phyloP scores from a whole-genome alignment of 1,140 invertebrate species.

The Aphaenogaster floridana region DNA sequence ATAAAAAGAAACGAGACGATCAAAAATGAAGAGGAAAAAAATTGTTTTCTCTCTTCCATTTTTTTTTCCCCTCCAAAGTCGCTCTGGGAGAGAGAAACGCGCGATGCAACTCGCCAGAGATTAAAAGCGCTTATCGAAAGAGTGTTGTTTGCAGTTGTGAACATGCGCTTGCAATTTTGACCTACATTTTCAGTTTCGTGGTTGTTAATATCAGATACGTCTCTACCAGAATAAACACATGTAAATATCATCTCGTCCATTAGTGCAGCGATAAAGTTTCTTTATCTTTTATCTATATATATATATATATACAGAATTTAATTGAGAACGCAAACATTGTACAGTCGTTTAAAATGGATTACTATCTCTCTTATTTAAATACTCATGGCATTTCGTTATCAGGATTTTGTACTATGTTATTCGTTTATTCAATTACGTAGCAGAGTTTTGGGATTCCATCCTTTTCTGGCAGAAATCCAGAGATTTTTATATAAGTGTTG shows the following conservation, averaged over 20 bases:
- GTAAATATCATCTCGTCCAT: background rate
- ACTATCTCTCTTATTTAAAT: background rate
- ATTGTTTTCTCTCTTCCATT: background rate
- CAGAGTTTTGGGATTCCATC: background rate
- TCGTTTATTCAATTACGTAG: background rate
- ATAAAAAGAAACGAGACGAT: constrained; percentile 26
- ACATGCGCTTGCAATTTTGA: constrained; percentile 18
- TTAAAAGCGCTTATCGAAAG: constrained; percentile 33
- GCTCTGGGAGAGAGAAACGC: background rate
- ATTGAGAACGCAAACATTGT: background rate
- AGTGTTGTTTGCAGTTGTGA: constrained; percentile 12
- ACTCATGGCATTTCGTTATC: background rate
- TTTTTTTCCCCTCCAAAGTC: background rate
- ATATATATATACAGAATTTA: background rate
- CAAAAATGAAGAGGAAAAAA: background rate
- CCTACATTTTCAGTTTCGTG: constrained; percentile 16
- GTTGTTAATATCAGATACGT: background rate
- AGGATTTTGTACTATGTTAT: background rate
- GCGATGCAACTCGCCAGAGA: background rate
- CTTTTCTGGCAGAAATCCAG: background rate
- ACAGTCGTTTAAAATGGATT: background rate
- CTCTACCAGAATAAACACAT: background rate
- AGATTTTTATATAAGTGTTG: background rate
- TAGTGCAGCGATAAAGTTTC: background rate
- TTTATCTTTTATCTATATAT: background rate